phyloP scores from a whole-genome alignment of 2,113 vertebrate species.

The Stictonetta naevosa region DNA sequence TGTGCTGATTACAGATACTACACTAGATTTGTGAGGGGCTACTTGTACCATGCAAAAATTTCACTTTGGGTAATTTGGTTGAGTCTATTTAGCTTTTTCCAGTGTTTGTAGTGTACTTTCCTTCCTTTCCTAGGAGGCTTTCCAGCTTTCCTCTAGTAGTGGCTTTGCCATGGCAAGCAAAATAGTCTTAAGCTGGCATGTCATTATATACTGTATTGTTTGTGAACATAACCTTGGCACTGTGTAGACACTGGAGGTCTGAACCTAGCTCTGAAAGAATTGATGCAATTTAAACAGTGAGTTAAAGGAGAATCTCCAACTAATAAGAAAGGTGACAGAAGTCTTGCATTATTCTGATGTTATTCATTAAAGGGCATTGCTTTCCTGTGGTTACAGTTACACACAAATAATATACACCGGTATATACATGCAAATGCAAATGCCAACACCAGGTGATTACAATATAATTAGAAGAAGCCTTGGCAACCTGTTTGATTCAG shows the following conservation, averaged over 20 bases:
- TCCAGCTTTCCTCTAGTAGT: neutral
- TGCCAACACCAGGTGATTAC: neutral
- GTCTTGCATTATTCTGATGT: neutral
- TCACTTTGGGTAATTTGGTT: neutral
- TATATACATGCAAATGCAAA: neutral
- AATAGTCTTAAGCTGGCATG: neutral
- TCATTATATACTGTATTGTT: neutral
- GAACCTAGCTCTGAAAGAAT: neutral
- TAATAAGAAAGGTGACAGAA: neutral
- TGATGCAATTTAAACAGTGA: neutral
- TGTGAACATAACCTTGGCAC: neutral
- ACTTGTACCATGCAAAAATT: neutral
- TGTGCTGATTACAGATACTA: neutral
- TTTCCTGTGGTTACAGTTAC: neutral
- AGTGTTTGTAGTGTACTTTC: neutral
- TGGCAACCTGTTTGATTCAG: neutral
- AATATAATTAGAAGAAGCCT: neutral
- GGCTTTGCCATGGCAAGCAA: neutral
- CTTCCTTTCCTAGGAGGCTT: neutral
- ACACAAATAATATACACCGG: neutral
- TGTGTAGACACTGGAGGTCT: neutral
- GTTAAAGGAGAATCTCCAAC: neutral
- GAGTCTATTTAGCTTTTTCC: neutral
- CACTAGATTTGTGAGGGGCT: neutral
- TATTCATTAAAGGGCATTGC: neutral